Conservation (phyloP, 2,888 invertebrate genomes). For the Azorinus chamasolen region DNA sequence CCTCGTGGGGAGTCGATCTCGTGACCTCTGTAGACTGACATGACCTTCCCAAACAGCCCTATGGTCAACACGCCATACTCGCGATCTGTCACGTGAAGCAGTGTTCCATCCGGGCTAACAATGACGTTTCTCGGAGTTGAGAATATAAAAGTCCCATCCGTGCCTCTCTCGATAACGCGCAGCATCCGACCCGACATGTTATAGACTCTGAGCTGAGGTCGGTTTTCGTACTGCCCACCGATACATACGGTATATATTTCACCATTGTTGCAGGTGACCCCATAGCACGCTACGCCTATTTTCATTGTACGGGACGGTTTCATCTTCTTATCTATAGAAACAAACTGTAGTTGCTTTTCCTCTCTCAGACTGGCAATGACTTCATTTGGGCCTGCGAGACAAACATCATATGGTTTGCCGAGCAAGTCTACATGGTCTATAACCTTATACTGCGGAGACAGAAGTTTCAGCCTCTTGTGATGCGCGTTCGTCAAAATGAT, state of each 20-base stretch:
- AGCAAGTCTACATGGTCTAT: constrained; percentile 56
- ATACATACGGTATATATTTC: constrained; percentile 51
- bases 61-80: constrained; percentile 56
- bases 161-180: constrained; percentile 41
- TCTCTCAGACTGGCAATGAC: constrained; percentile 46
- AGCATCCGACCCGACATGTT: constrained; percentile 59
- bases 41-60: constrained; percentile 35
- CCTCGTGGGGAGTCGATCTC: constrained; percentile 53
- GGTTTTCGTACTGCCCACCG: constrained; percentile 55
- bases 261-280: constrained; percentile 43
- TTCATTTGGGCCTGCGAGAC: constrained; percentile 40
- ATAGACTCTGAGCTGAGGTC: constrained; percentile 57
- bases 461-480: constrained; percentile 58
- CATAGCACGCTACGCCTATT: constrained; percentile 54
- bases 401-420: constrained; percentile 62
- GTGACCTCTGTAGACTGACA: constrained; percentile 24
- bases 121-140: constrained; percentile 54
- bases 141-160: constrained; percentile 45
- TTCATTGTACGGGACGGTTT: constrained; percentile 31
- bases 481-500: constrained; percentile 52
- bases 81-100: constrained; percentile 59
- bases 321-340: constrained; percentile 51
- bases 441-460: constrained; percentile 34
- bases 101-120: constrained; percentile 50
- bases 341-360: constrained; percentile 54